Conservation (phyloP, 2,113 vertebrate species). For the Gallinago paraguaiae region DNA sequence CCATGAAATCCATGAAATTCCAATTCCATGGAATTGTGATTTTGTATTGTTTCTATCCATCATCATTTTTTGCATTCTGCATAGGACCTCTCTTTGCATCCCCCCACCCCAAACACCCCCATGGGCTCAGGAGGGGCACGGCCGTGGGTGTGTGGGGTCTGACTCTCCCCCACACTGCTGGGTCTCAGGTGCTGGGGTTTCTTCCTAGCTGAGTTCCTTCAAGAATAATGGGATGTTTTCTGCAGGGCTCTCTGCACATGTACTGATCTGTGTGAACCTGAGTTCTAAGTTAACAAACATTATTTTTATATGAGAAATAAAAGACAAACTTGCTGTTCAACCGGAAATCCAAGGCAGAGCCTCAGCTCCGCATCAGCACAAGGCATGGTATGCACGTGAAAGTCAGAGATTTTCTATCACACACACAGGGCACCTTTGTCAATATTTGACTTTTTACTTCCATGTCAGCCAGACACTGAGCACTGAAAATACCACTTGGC, state of each 20-base stretch:
- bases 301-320: neutral
- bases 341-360: neutral
- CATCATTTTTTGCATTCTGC: neutral
- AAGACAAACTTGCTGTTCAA: neutral
- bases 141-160: neutral
- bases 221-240: neutral
- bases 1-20: too few species aligned
- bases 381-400: neutral
- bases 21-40: neutral
- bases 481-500: neutral
- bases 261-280: neutral
- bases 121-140: rapidly evolving
- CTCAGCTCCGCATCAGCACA: neutral
- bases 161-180: too few species aligned
- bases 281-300: neutral
- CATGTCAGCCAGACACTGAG: neutral
- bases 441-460: neutral
- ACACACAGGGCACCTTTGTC: neutral
- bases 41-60: neutral
- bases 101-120: neutral
- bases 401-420: neutral
- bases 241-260: neutral
- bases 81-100: neutral
- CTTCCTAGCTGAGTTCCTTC: neutral
- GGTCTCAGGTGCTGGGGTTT: neutral